Conservation (phyloP, 2,888 invertebrate species). For the Microchrysa polita region DNA sequence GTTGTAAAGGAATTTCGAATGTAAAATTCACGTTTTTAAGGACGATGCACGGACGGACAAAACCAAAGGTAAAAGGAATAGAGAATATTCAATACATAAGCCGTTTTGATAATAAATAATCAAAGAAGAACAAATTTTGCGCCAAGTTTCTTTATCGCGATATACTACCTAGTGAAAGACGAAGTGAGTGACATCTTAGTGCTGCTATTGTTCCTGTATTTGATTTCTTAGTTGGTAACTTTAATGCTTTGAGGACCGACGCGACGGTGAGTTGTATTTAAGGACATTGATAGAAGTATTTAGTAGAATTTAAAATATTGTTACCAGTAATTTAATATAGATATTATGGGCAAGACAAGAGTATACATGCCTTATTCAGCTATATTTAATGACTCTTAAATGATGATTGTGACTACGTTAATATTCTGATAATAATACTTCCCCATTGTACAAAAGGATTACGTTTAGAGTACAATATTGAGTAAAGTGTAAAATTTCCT, state of each 20-base stretch:
- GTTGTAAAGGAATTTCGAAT: constrained; percentile 36
- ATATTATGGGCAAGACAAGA: no score
- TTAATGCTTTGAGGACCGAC: no score
- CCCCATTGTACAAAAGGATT: constrained; percentile 26
- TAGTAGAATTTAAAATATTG: no score
- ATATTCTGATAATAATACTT: constrained; percentile 19
- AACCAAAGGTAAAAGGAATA: background rate
- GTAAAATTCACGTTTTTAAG: background rate
- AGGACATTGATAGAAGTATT: no score
- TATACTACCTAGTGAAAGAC: no score
- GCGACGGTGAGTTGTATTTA: no score
- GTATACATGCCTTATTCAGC: no score
- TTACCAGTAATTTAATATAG: no score
- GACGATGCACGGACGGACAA: background rate
- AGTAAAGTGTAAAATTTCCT: constrained; percentile 27
- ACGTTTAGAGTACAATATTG: constrained; percentile 3
- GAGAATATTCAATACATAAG: background rate
- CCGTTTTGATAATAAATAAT: no score
- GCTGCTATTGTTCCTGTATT: background rate
- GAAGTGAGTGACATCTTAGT: background rate
- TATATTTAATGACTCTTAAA: no score
- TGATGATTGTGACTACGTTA: background rate
- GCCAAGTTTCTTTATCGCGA: constrained; percentile 18
- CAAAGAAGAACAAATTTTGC: background rate
- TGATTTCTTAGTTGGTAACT: background rate